Base-by-base conservation (phyloP, 2,888 invertebrate species). In the Eucera pruinosa region DNA sequence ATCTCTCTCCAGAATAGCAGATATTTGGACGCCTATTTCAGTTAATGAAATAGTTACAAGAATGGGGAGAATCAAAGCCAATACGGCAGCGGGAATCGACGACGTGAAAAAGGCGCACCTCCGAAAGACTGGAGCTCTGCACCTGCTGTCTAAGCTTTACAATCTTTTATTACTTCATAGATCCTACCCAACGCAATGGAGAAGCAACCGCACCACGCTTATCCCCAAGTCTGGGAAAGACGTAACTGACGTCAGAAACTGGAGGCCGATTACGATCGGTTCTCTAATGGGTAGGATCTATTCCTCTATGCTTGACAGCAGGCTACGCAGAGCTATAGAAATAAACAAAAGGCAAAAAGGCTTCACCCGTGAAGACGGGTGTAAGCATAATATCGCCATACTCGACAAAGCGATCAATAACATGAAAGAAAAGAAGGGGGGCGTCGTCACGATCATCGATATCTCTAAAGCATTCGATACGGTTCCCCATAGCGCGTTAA, bases 241-340 rank as follows among this genome's bases (percentile, higher is more conserved):
- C 11, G n/a, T 4, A 0, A 18, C 6, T 0, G 11, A 58, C 0
- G 20, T 2, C 0, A 2, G 2, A 0, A 54, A 65, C 0, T 65
- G 54, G 52, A 20, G 64, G 0, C 54, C 64, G 0, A 52, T 65
- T 0, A 65, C 64, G 0, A 65, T 65, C 1, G 30, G 64, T 0
- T 65, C 52, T 0, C 0, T 58, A 1, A 2, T 45, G 11, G 18
- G 41, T 0, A 58, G 43, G 2, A 2, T 45, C 1, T 58, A 5
- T 33, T 65, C 65, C 0, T 9, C 18, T 0, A 64, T 64, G 20
- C 20, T 65, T 0, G 65, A 65, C 7, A 4, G 1, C 0, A 41
- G 18, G 0, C 1, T 65, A 0, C 13, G 65, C 0, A 0, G 6
- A 0, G 0, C 0, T 0, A 4, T 55, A 1, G 2, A 20, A 6